phyloP scores from a whole-genome alignment of 2,888 invertebrate species.

The Drosophila recens region DNA sequence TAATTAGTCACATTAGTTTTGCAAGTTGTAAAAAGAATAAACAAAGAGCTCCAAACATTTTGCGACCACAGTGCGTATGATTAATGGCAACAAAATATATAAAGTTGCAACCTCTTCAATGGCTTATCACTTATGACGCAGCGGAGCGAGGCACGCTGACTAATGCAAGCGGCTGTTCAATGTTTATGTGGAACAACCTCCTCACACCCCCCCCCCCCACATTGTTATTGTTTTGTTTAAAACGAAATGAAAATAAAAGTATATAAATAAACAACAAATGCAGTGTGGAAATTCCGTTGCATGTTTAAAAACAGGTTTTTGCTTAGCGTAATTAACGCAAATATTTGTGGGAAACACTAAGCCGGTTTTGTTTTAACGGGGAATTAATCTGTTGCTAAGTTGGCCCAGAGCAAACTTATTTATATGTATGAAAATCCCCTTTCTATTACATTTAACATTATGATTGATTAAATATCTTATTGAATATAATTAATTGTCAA shows the following conservation, averaged over 20 bases:
- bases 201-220: not conserved
- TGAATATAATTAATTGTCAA: not conserved
- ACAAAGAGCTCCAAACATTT: constrained; percentile 5
- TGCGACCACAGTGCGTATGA: constrained; percentile 37
- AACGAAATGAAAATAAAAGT: not conserved
- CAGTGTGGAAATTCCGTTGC: constrained; percentile 15
- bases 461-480: constrained; percentile 2
- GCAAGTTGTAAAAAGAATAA: not conserved
- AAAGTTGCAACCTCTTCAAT: constrained; percentile 21
- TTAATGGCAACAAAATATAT: constrained; percentile 31
- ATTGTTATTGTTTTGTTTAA: constrained; percentile 6
- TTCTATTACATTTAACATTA: not conserved
- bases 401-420: constrained; percentile 7
- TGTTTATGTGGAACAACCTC: constrained; percentile 19
- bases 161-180: constrained; percentile 30
- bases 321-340: constrained; percentile 40
- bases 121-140: constrained; percentile 41
- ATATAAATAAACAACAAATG: constrained; percentile 21
- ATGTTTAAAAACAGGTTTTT: constrained; percentile 55
- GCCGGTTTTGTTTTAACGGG: constrained; percentile 42
- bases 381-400: constrained; percentile 14
- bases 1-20: constrained; percentile 20
- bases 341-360: constrained; percentile 44
- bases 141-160: constrained; percentile 24
- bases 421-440: constrained; percentile 1